phyloP scores from a whole-genome alignment of 2,113 vertebrate genomes.

The Gallinago undulata region DNA sequence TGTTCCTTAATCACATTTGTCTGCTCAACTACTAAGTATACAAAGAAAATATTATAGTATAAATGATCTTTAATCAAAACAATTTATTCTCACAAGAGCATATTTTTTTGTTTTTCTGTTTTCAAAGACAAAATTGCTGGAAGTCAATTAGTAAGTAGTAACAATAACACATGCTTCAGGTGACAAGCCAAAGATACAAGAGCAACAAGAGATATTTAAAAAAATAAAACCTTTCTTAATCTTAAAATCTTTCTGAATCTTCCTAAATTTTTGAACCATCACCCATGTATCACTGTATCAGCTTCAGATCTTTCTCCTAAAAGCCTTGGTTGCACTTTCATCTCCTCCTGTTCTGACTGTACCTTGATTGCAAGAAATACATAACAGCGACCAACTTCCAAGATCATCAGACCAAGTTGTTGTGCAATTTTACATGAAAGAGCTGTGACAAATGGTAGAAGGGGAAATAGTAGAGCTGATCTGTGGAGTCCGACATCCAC shows the following conservation, averaged over 20 bases:
- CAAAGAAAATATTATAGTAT: neutral
- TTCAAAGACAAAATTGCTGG: neutral
- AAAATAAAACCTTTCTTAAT: neutral
- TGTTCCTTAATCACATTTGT: neutral
- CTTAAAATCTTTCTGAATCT: neutral
- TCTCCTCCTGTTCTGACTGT: neutral
- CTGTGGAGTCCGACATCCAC: neutral
- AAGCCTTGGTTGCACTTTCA: neutral
- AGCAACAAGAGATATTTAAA: neutral
- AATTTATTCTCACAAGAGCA: neutral
- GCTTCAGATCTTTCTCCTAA: neutral
- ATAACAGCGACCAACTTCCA: neutral
- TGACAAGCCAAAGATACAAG: neutral
- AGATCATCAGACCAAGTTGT: neutral
- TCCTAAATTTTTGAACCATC: neutral
- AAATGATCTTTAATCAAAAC: neutral
- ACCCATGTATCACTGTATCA: neutral
- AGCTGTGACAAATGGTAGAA: neutral
- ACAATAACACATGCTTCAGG: neutral
- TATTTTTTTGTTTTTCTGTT: neutral
- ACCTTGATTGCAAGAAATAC: neutral
- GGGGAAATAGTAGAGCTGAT: neutral
- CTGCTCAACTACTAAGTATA: neutral
- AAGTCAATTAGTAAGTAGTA: neutral
- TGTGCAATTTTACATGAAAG: neutral